Percentiles rank a stretch among this genome's conserved stretches.
Conservation (phyloP, 2,888 invertebrate genomes). For the Epinotia ramella region DNA sequence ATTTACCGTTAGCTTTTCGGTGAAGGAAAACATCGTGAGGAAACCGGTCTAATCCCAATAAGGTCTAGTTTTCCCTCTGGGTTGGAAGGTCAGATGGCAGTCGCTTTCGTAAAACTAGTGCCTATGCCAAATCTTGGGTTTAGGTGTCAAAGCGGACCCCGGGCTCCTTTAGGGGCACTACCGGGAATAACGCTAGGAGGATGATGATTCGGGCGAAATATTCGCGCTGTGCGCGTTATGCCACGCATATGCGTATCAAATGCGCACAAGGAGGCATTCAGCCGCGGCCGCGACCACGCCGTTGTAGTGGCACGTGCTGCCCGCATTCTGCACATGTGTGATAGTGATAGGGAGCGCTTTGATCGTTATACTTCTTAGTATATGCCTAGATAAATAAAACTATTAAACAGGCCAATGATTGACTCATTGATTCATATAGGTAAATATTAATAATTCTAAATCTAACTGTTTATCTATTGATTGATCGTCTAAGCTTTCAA, state of each 20-base stretch:
- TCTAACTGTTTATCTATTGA: not conserved
- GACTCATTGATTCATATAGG: not conserved
- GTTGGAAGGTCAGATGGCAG: too few species aligned
- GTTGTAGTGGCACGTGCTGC: slow-evolving; percentile 68
- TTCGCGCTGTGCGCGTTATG: slow-evolving; percentile 49
- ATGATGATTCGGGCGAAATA: slow-evolving; percentile 25
- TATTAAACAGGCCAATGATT: not conserved
- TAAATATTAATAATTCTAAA: not conserved
- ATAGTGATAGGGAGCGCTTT: slow-evolving; percentile 52
- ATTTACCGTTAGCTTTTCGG: too few species aligned
- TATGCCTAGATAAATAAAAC: slow-evolving; percentile 23
- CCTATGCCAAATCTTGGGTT: too few species aligned
- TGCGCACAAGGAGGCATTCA: slow-evolving; percentile 73
- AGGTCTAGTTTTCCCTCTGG: too few species aligned
- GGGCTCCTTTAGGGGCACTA: too few species aligned
- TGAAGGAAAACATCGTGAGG: too few species aligned
- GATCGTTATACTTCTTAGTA: slow-evolving; percentile 40
- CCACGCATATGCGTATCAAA: slow-evolving; percentile 72
- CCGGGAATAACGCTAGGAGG: too few species aligned
- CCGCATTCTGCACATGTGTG: slow-evolving; percentile 69
- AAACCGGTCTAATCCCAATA: too few species aligned
- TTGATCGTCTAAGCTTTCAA: too few species aligned
- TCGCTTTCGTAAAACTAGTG: too few species aligned
- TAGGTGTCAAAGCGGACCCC: too few species aligned
- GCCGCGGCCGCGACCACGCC: slow-evolving; percentile 58